Evolutionary conservation across 2,888 invertebrate species (phyloP), one percentile per base, ranked within the genome.

Genomic region (Buathra laborator): DNA sequence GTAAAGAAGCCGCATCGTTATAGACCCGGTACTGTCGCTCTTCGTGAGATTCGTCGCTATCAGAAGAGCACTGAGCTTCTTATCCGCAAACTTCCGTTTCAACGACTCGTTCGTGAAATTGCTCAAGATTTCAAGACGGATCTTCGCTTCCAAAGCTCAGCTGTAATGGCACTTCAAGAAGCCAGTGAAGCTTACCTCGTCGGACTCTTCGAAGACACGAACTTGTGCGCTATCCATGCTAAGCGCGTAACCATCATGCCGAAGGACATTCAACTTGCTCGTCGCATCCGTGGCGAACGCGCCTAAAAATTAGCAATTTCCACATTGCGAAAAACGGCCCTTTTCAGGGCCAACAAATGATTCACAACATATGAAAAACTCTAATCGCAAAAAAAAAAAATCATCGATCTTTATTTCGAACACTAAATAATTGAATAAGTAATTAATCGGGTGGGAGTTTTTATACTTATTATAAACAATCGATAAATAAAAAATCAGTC

Each of bases 221-320:
- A 97, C 92, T 94, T 97, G 89, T 97, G 97, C 92, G 97, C 97
- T 53, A 97, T 97, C 88, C 97, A 97, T 90, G 97, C 96, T 87
- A 96, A 96, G 93, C 94, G 96, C 84, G 96, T 96, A 16, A 96
- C 96, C 86, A 96, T 95, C 90, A 95, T 95, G 95, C 95, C 95
- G 14, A 96, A 95, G 90, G 95, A 96, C 90, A 95, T 96, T 90
- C 95, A 95, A 44, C 97, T 97, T 92, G 94, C 98, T 94, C 96
- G 53, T 9, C 53, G 98, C 95, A 98, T 99, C 94, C 97, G 98
- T 93, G 98, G 98, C 89, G 98, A 98, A 95, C 96, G 98, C 94
- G 97, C 93, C 94, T 86, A 96, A 88, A 9, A 53, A 66, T 64
- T 56, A 16, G 56, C 64, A 1, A 0, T 2, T 4, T 2, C n/a